Base-by-base conservation (phyloP, 2,113 vertebrate species). In the Prunella himalayana region DNA sequence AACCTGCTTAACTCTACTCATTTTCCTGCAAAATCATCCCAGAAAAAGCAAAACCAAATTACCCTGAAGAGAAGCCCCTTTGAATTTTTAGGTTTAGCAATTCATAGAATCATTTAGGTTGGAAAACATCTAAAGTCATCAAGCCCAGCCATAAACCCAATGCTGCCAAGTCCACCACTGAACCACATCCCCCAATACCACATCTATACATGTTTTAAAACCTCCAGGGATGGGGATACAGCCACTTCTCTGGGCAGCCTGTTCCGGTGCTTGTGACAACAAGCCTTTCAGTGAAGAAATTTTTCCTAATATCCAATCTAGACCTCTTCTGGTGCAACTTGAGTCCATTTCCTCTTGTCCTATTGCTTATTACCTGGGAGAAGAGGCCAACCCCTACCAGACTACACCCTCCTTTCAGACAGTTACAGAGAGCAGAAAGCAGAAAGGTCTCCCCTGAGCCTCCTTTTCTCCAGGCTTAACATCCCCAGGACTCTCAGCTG, bases 301-400 rank as follows among this genome's bases (percentile, higher is more conserved):
- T 42, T 56, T 77, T 31, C 47, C 22, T 19, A 23, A 35, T 47
- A 69, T 19, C 49, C 17, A 61, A 11, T 31, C 47, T 61, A 31
- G 28, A 65, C 7, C 10, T 41, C 15, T 19, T 9, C 45, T 28
- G 31, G 19, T 28, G 35, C 39, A 61, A 54, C 19, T 68, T 33
- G 13, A 42, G 15, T 4, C 23, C 13, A 33, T 49, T 33, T 49
- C 27, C 18, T 37, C 68, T 60, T 2, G 0, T 54, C 15, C 47
- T 42, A 0, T 42, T 3, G 0, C 41, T 15, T 54, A 31, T 54
- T 28, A 42, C 15, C 15, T 37, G 7, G 30, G 2, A 60, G 53
- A 47, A 68, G 15, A 68, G 41, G 0, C 13, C 0, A 0, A 47
- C 3, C 9, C 15, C 13, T 51, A 47, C 6, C 15, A 11, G 17